Conservation (phyloP, 2,888 invertebrate genomes). For the Plagiodera versicolora region DNA sequence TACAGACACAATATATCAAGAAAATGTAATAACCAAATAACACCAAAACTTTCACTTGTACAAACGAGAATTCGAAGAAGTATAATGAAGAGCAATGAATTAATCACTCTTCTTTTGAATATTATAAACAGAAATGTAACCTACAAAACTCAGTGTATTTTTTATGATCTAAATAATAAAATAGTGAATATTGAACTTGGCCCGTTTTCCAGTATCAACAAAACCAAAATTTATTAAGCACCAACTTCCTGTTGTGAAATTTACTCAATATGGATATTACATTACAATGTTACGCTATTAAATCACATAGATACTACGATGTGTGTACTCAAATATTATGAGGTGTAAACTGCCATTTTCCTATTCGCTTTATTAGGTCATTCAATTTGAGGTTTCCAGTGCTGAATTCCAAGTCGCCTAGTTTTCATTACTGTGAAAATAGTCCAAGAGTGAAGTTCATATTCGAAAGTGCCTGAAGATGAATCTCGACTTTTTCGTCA, state of each 20-base stretch:
- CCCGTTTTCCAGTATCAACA: neutral
- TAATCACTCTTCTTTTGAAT: too few species aligned
- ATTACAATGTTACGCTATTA: neutral
- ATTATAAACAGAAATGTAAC: too few species aligned
- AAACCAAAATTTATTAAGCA: neutral
- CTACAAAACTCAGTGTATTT: too few species aligned
- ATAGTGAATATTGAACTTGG: neutral
- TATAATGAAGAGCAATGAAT: too few species aligned
- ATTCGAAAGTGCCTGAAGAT: neutral
- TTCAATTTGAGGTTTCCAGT: neutral
- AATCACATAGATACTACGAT: neutral
- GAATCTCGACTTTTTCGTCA: neutral
- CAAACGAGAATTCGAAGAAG: too few species aligned
- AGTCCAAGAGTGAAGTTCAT: neutral
- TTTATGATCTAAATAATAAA: neutral
- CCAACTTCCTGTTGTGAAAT: neutral
- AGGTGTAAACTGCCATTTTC: neutral
- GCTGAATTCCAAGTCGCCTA: neutral
- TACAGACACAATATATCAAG: too few species aligned
- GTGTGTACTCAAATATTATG: neutral
- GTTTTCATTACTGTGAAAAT: neutral
- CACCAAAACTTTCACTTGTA: too few species aligned
- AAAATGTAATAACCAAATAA: too few species aligned
- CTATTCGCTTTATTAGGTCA: neutral
- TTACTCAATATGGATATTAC: neutral